Base-by-base conservation (phyloP, 1,140 invertebrate genomes). In the Brachionus calyciflorus region DNA sequence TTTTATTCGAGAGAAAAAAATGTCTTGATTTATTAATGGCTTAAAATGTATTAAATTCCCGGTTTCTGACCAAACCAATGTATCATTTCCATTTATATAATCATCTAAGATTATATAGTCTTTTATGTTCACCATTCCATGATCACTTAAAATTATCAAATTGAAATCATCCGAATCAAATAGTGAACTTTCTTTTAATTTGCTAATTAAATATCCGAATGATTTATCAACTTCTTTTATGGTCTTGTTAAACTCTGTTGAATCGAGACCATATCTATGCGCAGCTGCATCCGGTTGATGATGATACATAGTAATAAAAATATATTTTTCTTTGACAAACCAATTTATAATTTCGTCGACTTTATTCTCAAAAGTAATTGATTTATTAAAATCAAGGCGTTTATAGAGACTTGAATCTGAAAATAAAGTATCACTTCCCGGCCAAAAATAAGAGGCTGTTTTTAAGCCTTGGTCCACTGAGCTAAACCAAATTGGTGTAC, bases 241-340 rank as follows among this genome's bases (percentile, higher is more conserved):
- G 3, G 49, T 60, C n/a, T n/a, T 4, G 26, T 60, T 60, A 5
- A 60, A 24, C n/a, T 60, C 19, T 60, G 19, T 26, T 19, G 37
- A 44, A 46, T 73, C 17, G 5, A 26, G 9, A 5, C 68, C 68
- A 33, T 73, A 73, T 19, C 14, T 10, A 9, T 53, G 44, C 1
- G n/a, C 68, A 12, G 28, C 19, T 48, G 14, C 10, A n/a, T 73
- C 68, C 3, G 68, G 68, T 53, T 73, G n/a, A 53, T 73, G 14
- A 17, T 21, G 17, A 73, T 73, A 73, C 1, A 73, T 9, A 33
- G 37, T 12, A 10, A 46, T 28, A 48, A 73, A 73, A 26, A 3
- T 21, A 5, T 26, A 37, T 9, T 41, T 21, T 17, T 37, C 26
- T 9, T 37, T 37, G 33, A 9, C 2, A 9, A 68, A 44, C 63